A percentile compares a stretch with the other conserved stretches of the same genome.
phyloP scores from a whole-genome alignment of 1,140 invertebrate genomes.

The Camponotus floridanus region DNA sequence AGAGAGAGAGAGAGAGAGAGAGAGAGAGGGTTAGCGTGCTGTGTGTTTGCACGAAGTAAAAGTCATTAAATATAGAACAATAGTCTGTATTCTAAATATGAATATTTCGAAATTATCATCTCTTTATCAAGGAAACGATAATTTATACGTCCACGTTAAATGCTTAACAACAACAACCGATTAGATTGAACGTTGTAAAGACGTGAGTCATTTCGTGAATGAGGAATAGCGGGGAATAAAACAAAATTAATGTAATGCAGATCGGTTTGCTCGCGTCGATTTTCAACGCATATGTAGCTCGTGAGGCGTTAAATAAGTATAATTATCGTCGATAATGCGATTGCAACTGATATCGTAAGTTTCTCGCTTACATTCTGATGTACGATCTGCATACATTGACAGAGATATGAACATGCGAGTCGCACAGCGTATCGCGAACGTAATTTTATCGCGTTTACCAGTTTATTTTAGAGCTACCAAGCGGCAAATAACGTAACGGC shows the following conservation, averaged over 20 bases:
- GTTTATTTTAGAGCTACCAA: conserved; percentile 47
- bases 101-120: background rate
- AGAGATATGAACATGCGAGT: background rate
- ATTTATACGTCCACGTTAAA: background rate
- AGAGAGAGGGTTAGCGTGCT: background rate
- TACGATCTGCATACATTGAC: conserved; percentile 19
- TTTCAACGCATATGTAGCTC: conserved; percentile 6
- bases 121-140: background rate
- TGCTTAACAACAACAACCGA: background rate
- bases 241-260: conserved; percentile 23
- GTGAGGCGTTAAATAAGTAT: conserved; percentile 42
- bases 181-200: background rate
- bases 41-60: conserved; percentile 1
- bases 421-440: background rate
- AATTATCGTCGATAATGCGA: conserved; percentile 37
- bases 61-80: conserved; percentile 54
- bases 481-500: conserved; percentile 27
- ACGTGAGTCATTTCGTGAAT: background rate
- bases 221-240: background rate
- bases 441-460: conserved; percentile 51
- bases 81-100: conserved; percentile 21
- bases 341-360: background rate
- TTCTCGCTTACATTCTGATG: conserved; percentile 2
- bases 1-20: conserved; percentile 56
- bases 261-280: conserved; percentile 23